Evolutionary conservation across 2,888 invertebrate species (phyloP).

Genomic region (Caenorhabditis sp.): DNA sequence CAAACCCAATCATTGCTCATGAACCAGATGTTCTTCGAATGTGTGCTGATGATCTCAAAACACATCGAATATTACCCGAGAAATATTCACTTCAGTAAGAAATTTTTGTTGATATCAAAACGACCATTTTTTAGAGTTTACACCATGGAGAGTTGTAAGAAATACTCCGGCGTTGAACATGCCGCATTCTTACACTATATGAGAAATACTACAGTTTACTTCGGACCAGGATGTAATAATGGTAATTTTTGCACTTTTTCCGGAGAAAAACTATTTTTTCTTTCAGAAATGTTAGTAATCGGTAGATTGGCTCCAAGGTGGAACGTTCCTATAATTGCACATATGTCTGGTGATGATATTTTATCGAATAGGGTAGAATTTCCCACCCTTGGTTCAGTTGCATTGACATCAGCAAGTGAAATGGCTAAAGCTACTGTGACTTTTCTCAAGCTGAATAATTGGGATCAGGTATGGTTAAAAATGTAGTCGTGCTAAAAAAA

Average conservation of each 20-base stretch:
- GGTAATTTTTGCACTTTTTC: constrained; percentile 37
- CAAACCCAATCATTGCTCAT: constrained; percentile 54
- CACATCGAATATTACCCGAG: constrained; percentile 51
- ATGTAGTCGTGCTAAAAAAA: too few relatives aligned
- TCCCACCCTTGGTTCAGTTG: constrained; percentile 69
- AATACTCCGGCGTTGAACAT: constrained; percentile 67
- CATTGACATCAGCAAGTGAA: constrained; percentile 69
- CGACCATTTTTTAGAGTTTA: constrained; percentile 43
- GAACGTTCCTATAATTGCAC: constrained; percentile 70
- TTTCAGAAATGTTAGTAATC: constrained; percentile 68
- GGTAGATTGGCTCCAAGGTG: constrained; percentile 68
- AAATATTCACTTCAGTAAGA: constrained; percentile 52
- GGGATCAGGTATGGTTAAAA: constrained; percentile 64
- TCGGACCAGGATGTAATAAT: constrained; percentile 70
- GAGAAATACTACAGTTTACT: constrained; percentile 67
- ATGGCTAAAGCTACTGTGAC: constrained; percentile 69
- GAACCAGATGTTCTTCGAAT: constrained; percentile 58
- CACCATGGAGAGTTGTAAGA: constrained; percentile 68
- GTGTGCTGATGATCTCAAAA: constrained; percentile 58
- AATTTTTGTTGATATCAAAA: neutral
- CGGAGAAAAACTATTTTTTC: neutral
- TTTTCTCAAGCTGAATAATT: constrained; percentile 65
- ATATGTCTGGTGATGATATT: constrained; percentile 69
- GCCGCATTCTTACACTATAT: constrained; percentile 69
- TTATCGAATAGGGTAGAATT: constrained; percentile 64